These are phyloP conservation scores for Drosophila niveifrons DNA, from an alignment of 2,888 invertebrate species.

Conservation along the genomic window DNA sequence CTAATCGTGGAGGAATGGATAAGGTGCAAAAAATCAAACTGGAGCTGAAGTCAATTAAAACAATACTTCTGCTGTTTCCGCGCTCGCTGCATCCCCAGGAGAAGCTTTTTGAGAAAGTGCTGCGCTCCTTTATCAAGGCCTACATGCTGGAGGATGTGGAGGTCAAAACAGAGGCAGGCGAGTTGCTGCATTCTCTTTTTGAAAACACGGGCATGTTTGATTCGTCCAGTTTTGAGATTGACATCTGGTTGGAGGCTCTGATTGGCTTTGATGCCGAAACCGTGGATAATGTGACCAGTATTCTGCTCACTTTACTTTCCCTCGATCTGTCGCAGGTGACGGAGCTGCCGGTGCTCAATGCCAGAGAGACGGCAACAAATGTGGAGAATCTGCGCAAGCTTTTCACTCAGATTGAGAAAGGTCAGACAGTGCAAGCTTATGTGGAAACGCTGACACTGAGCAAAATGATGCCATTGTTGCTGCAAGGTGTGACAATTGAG, in stretches of 20 bases:
- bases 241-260: slow-evolving; percentile 88
- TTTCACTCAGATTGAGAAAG: slow-evolving; percentile 85
- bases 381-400: slow-evolving; percentile 76
- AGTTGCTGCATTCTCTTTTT: slow-evolving; percentile 87
- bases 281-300: slow-evolving; percentile 71
- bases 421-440: slow-evolving; percentile 82
- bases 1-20: neutral
- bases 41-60: slow-evolving; percentile 84
- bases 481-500: slow-evolving; percentile 80
- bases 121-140: slow-evolving; percentile 87
- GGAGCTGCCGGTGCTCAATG: slow-evolving; percentile 49
- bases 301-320: slow-evolving; percentile 68
- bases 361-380: slow-evolving; percentile 54
- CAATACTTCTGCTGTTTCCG: slow-evolving; percentile 85
- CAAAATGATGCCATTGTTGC: slow-evolving; percentile 82
- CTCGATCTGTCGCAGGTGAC: slow-evolving; percentile 66
- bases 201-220: slow-evolving; percentile 88
- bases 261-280: slow-evolving; percentile 68
- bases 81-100: slow-evolving; percentile 86
- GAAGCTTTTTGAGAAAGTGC: slow-evolving; percentile 87
- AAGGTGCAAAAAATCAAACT: slow-evolving; percentile 68
- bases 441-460: slow-evolving; percentile 83
- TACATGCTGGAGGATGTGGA: slow-evolving; percentile 84
- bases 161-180: slow-evolving; percentile 86
- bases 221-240: slow-evolving; percentile 87